Percentiles rank a stretch among this genome's conserved stretches.
phyloP scores from a whole-genome alignment of 2,113 vertebrate species.

The Syrmaticus mikado region DNA sequence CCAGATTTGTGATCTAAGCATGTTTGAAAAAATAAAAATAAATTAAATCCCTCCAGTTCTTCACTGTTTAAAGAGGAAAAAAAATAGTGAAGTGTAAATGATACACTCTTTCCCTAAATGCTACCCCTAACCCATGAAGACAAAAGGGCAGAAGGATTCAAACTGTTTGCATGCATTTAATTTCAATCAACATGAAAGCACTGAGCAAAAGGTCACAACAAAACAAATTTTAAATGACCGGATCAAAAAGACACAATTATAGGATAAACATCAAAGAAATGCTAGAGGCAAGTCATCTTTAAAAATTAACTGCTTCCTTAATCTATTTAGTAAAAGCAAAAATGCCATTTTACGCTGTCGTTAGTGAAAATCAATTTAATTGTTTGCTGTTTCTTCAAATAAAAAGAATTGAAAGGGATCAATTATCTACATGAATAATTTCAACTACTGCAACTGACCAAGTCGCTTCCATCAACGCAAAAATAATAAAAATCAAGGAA shows the following conservation, averaged over 20 bases:
- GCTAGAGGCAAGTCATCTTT: not conserved
- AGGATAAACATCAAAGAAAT: not conserved
- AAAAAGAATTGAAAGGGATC: not conserved
- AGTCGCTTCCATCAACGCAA: not conserved
- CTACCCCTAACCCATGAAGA: not conserved
- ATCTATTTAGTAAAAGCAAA: conserved; percentile 32
- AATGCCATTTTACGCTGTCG: not conserved
- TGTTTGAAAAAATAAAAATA: not conserved
- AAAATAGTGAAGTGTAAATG: not conserved
- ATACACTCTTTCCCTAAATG: not conserved
- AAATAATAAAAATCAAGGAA: not conserved
- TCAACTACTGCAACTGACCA: not conserved
- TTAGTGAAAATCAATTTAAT: not conserved
- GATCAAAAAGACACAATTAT: not conserved
- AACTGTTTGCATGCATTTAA: not conserved
- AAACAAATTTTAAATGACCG: conserved; percentile 21
- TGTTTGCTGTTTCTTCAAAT: not conserved
- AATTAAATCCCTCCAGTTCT: not conserved
- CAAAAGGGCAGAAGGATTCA: not conserved
- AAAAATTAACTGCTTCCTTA: conserved; percentile 30
- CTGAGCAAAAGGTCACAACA: not conserved
- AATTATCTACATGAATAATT: conserved; percentile 1
- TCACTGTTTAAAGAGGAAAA: not conserved
- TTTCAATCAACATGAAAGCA: not conserved
- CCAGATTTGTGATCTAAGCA: not conserved